Base-by-base conservation (phyloP, 2,113 vertebrate species). In the Hypocryptadius cinnamomeus region DNA sequence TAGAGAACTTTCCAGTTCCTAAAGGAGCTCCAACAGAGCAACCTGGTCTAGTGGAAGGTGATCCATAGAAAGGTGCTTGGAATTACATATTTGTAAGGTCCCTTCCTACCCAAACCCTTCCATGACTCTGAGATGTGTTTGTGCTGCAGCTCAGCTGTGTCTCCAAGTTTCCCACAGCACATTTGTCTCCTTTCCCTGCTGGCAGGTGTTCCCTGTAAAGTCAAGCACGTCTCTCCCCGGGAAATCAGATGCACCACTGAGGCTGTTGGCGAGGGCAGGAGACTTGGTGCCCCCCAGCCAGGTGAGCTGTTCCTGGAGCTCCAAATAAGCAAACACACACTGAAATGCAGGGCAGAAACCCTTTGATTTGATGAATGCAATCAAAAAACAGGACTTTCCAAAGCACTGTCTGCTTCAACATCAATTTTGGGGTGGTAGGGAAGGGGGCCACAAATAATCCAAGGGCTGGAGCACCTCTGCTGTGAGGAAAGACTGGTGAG, bases 221-320 rank as follows among this genome's bases (percentile, higher is more conserved):
- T 97, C 51, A 97, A 87, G 69, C 57, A 83, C 0, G 13, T 97
- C 28, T 97, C 97, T 87, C 96, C 97, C 12, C 50, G 13, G 80
- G 92, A 95, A 92, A 98, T 98, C 60, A 82, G 76, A 21, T 98
- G 97, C 11, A 96, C 87, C 81, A 98, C 96, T 3, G 81, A 90
- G 33, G 63, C 96, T 16, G 87, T 63, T 0, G 80, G 77, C 1
- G 24, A 76, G n/a, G 56, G 10, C 22, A 68, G 59, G 23, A 94
- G 68, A 8, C 71, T 95, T 37, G 78, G 22, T 5, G 79, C 31
- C 11, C 95, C 96, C 28, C 96, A 98, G 57, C 92, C 98, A 96
- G 98, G 97, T 98, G 96, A 1, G 2, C 21, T n/a, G 22, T 31
- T 72, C 17, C 37, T 77, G 39, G 47, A 64, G 22, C 24, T 72